Evolutionary conservation across 2,797 vertebrate species (phyloP), one percentile per base, ranked within the genome.

Genomic region (Halcyon chelicuti): DNA sequence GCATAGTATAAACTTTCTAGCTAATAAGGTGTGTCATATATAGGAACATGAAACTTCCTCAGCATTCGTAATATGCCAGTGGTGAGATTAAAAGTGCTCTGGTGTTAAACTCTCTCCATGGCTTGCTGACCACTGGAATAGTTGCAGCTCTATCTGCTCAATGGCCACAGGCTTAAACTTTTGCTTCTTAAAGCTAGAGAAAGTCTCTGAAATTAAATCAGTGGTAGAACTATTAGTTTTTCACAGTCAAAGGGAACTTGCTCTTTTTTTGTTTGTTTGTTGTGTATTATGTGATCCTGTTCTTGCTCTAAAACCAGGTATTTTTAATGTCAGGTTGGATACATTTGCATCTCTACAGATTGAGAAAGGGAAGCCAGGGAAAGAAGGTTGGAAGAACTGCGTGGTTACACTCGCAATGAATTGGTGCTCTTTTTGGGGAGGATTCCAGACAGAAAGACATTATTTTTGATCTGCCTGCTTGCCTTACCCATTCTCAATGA

Each of bases 1-100:
- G 33, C 79, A 88, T 20, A 87, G n/a, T 67, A 67, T 90, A 96
- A 95, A 93, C 89, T 72, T 85, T 93, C 94, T 94, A 74, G 75
- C 49, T 94, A 57, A 79, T 65, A 70, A 93, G 76, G 91, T 81
- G 94, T 96, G 96, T 93, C 93, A 37, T n/a, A 35, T 65, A 74
- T 57, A 93, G 94, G 73, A 70, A 74, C 83, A 67, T 75, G 89
- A 87, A 73, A 33, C 47, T 84, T 82, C 86, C 74, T 51, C 65
- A 51, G 67, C 3, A 2, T 67, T 66, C 85, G 62, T 62, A 47
- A 42, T 26, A 4, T 91, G 88, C 6, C 79, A 3, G 33, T 58
- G 86, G 70, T 35, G 88, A 93, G 78, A 68, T 77, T 42, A 66
- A 68, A 88, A 39, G 31, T 51, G 58, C 86, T 66, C 71, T 83